These are phyloP conservation scores for Paradoxurus hermaphroditus DNA, from an alignment of 2,113 vertebrate genomes.

Conservation along the genomic window DNA sequence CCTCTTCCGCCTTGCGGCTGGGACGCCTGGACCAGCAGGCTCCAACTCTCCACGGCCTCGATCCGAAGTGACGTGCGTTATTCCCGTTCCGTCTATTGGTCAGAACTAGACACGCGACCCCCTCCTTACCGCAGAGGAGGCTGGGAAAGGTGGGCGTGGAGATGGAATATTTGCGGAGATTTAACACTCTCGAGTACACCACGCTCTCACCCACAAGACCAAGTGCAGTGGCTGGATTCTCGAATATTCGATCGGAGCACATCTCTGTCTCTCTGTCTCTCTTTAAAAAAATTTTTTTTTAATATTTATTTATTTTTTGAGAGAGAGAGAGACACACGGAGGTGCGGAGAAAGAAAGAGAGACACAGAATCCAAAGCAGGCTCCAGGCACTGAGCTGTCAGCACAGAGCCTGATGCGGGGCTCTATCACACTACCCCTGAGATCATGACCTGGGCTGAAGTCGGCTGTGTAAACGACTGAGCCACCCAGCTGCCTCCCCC, in stretches of 20 bases:
- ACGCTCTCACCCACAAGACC: not conserved
- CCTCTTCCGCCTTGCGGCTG: rapidly evolving
- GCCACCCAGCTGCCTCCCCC: too few relatives aligned
- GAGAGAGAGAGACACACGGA: too few relatives aligned
- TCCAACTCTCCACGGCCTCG: not conserved
- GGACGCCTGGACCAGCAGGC: not conserved
- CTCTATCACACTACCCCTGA: too few relatives aligned
- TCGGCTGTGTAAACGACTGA: too few relatives aligned
- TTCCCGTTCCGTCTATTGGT: not conserved
- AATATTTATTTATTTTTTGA: too few relatives aligned
- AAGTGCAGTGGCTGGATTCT: not conserved
- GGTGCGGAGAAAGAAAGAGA: too few relatives aligned
- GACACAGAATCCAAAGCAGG: too few relatives aligned
- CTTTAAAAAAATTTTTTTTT: too few relatives aligned
- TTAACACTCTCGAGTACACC: not conserved
- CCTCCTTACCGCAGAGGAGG: not conserved
- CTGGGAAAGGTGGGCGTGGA: not conserved
- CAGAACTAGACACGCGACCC: not conserved
- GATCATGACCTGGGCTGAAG: too few relatives aligned
- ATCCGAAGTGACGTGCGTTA: not conserved
- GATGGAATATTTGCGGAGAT: not conserved
- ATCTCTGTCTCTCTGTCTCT: not conserved
- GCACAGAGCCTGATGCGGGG: too few relatives aligned
- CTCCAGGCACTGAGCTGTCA: too few relatives aligned
- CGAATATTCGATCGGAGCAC: not conserved